Percentiles rank a stretch among this genome's conserved stretches.
Conservation (phyloP, 1,140 invertebrate genomes). For the Drosophila pseudoananassae region DNA sequence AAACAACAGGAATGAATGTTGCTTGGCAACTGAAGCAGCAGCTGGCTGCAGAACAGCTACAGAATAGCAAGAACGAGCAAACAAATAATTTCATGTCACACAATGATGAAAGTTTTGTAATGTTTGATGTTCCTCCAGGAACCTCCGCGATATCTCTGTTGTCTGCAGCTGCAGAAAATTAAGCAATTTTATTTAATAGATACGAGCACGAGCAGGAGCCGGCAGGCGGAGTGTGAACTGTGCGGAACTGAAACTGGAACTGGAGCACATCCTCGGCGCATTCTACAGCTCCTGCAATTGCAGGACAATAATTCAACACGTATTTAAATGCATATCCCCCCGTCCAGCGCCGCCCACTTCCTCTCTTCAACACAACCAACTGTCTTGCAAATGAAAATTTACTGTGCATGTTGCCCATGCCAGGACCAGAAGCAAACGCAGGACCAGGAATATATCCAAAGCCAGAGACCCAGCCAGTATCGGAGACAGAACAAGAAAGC, state of each 20-base stretch:
- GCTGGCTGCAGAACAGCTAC: background rate
- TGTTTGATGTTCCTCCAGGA: slow-evolving; percentile 61
- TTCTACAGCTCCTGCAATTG: slow-evolving; percentile 51
- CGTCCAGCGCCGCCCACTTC: slow-evolving; percentile 11
- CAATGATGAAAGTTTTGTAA: slow-evolving; percentile 80
- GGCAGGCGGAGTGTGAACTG: slow-evolving; percentile 6
- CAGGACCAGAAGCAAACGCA: slow-evolving; percentile 46
- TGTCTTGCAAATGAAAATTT: slow-evolving; percentile 79
- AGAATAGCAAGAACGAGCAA: slow-evolving; percentile 37
- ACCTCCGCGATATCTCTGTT: slow-evolving; percentile 7
- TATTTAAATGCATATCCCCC: slow-evolving; percentile 74
- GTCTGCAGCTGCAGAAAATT: slow-evolving; percentile 68
- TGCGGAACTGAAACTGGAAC: slow-evolving; percentile 16
- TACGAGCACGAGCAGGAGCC: slow-evolving; percentile 16
- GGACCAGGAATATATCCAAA: slow-evolving; percentile 38
- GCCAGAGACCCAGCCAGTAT: slow-evolving; percentile 31
- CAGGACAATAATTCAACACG: slow-evolving; percentile 78
- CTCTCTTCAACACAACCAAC: slow-evolving; percentile 32
- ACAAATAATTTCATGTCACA: slow-evolving; percentile 80
- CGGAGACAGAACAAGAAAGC: slow-evolving; percentile 22
- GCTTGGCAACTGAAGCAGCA: slow-evolving; percentile 38
- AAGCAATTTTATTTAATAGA: slow-evolving; percentile 82
- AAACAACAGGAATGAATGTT: slow-evolving; percentile 80
- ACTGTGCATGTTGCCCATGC: slow-evolving; percentile 74
- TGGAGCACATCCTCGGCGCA: slow-evolving; percentile 61